Percentiles rank a stretch among this genome's conserved stretches.
phyloP scores from a whole-genome alignment of 2,888 invertebrate genomes.

The Erpobdella octoculata region DNA sequence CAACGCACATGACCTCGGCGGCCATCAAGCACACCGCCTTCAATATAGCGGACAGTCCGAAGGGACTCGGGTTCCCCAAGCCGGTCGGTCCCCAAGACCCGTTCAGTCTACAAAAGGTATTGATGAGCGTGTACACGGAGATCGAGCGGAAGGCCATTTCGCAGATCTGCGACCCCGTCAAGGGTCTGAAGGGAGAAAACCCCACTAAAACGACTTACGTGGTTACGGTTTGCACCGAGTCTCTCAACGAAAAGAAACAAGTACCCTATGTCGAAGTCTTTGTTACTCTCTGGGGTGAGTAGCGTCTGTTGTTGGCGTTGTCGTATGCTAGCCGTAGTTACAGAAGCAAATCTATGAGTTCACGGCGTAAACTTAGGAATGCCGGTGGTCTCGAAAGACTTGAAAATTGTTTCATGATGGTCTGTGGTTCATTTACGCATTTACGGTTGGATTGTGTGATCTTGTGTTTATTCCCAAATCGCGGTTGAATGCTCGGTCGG shows the following conservation, averaged over 20 bases:
- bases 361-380: too few relatives aligned
- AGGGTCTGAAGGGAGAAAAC: neutral
- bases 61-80: constrained; percentile 33
- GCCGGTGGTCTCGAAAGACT: too few relatives aligned
- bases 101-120: constrained; percentile 24
- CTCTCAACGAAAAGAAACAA: constrained; percentile 21
- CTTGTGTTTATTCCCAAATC: too few relatives aligned
- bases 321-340: too few relatives aligned
- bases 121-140: constrained; percentile 23
- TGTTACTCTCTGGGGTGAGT: constrained; percentile 37
- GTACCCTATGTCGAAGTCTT: constrained; percentile 35
- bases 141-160: constrained; percentile 16
- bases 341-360: too few relatives aligned
- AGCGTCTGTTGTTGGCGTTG: too few relatives aligned
- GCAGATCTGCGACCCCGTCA: constrained; percentile 15
- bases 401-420: too few relatives aligned
- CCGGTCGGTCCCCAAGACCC: constrained; percentile 28
- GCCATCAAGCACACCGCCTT: constrained; percentile 34
- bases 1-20: constrained; percentile 33
- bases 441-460: too few relatives aligned
- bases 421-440: too few relatives aligned
- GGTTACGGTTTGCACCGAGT: constrained; percentile 34
- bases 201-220: constrained; percentile 19
- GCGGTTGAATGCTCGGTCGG: too few relatives aligned
- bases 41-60: constrained; percentile 37